A percentile compares a stretch with the other conserved stretches of the same genome.
These are phyloP conservation scores for Platynereis dumerilii DNA, from an alignment of 2,888 invertebrate genomes.

Conservation along the genomic window DNA sequence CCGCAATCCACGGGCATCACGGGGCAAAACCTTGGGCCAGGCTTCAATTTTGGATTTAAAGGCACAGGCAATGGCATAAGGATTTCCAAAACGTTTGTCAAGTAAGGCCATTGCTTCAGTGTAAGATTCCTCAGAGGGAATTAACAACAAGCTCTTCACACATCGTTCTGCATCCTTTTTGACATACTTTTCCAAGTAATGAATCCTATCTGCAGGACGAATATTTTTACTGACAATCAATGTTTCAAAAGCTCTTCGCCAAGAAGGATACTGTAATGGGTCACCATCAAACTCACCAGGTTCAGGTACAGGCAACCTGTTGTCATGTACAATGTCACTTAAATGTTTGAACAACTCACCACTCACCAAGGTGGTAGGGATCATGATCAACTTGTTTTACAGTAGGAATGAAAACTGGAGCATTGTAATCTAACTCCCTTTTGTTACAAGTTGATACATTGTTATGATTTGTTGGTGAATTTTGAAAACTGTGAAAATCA, in stretches of 20 bases:
- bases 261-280: neutral
- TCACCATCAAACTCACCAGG: neutral
- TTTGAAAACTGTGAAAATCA: no score
- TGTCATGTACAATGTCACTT: neutral
- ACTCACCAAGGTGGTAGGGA: no score
- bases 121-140: neutral
- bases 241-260: neutral
- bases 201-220: neutral
- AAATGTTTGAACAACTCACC: no score
- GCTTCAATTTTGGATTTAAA: neutral
- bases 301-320: neutral
- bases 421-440: no score
- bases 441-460: no score
- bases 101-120: neutral
- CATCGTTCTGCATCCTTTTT: neutral
- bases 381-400: no score
- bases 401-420: no score
- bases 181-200: neutral
- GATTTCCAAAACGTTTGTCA: neutral
- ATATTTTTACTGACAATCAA: neutral
- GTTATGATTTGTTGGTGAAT: no score
- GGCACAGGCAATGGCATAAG: neutral
- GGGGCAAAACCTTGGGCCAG: neutral
- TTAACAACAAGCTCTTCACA: neutral
- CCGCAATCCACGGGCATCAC: neutral